Conservation (phyloP, 2,797 vertebrate genomes). For the Mionectes olivaceus region DNA sequence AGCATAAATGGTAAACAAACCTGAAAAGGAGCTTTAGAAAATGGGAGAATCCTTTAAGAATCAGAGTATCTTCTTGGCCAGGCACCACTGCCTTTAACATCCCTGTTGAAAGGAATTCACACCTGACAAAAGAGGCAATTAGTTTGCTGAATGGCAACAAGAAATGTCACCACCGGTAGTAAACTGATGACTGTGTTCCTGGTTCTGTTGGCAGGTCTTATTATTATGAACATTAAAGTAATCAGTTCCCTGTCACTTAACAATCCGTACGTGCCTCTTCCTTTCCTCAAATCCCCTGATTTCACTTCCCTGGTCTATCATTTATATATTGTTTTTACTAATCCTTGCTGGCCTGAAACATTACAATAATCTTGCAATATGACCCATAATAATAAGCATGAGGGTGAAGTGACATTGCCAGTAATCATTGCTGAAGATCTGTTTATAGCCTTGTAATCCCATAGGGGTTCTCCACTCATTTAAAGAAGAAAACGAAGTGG, state of each 20-base stretch:
- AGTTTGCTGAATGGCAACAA: conserved; percentile 50
- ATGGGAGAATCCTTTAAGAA: not conserved
- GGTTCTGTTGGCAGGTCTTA: conserved; percentile 56
- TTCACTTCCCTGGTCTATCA: not conserved
- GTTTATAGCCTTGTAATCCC: not conserved
- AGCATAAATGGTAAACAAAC: not conserved
- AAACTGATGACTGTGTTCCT: conserved; percentile 67
- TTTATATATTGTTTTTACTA: conserved; percentile 34
- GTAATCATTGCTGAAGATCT: not conserved
- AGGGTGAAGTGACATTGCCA: conserved; percentile 5
- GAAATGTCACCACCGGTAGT: conserved; percentile 42
- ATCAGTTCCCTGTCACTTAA: conserved; percentile 63
- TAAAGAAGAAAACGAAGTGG: not conserved
- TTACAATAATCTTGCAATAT: not conserved
- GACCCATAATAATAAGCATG: not conserved
- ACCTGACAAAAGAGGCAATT: conserved; percentile 65
- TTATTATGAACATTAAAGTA: conserved; percentile 60
- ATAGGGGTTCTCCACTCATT: not conserved
- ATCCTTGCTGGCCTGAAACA: not conserved
- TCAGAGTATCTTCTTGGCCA: not conserved
- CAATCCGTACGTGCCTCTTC: not conserved
- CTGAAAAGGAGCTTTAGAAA: not conserved
- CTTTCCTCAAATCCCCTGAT: conserved; percentile 8
- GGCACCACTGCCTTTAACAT: conserved; percentile 20
- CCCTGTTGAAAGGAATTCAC: conserved; percentile 48